Base-by-base conservation (phyloP, 2,113 vertebrate species). In the Tautogolabrus adspersus region DNA sequence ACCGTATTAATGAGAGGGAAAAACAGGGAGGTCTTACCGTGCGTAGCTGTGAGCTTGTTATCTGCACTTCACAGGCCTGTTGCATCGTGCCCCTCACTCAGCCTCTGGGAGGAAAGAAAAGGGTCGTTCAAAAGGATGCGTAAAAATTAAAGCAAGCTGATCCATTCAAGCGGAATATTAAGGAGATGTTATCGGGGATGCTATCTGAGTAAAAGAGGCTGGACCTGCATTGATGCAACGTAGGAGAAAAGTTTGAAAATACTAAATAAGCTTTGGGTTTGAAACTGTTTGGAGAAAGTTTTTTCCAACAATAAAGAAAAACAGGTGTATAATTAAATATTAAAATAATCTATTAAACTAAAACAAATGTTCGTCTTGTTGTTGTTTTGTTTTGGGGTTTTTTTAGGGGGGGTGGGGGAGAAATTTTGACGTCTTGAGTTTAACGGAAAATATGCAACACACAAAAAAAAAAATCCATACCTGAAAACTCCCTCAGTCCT, bases 41-140 rank as follows among this genome's bases (percentile, higher is more conserved):
- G 82, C 56, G 70, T 38, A 54, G 81, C 65, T 81, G 65, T 38
- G 80, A 49, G 42, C 40, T 60, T 58, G 62, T 88, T 90, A 60
- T 87, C 79, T 75, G 56, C 60, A 23, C 66, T 66, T 66, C 66
- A 66, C 78, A 75, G 85, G 68, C 66, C 84, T 87, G 83, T 86
- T 89, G 90, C 90, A 92, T 89, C 78, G 82, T 81, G 77, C 60
- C 60, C 64, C 58, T 79, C 60, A 57, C 65, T 67, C 77, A 80
- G 64, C 51, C 71, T 11, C 77, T 9, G 13, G 15, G 10, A 30
- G 30, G 12, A 10, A 49, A 76, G 10, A 30, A 51, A 37, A 57
- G 15, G 16, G 19, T 38, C n/a, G 21, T 15, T 66, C 16, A 79
- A 10, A 10, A 37, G 46, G 64, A 77, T 76, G 67, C n/a, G 0